Evolutionary conservation across 2,797 vertebrate species (phyloP), one percentile per base, ranked within the genome.

Genomic region (Microctenopoma stevenorrisi): DNA sequence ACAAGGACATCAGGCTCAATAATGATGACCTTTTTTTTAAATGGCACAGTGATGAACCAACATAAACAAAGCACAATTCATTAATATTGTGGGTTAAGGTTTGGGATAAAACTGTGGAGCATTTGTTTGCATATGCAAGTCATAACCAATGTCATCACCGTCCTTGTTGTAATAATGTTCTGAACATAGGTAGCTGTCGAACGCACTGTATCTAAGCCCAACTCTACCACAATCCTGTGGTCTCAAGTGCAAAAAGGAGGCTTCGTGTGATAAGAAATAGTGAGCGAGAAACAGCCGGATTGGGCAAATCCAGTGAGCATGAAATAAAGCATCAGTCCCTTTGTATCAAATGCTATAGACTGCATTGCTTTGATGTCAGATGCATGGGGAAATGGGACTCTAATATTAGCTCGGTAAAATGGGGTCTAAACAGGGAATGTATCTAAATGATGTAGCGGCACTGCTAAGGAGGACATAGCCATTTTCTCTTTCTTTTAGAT

Each of bases 331-430:
- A 51, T 81, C 74, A 50, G 65, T 49, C 62, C 66, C 59, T 86
- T 74, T 74, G 73, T 70, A 64, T 64, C 68, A 56, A 64, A 82
- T 35, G 49, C 64, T 66, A 68, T 51, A 78, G 70, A 62, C 59
- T 37, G 43, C 7, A 16, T 79, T 76, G 49, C 79, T 90, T 82
- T 92, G 89, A 91, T 83, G 86, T 84, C 56, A 76, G 70, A 78
- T 53, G 60, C 65, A 81, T 54, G 68, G 74, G 48, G 64, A 68
- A 72, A 69, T 73, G 62, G 64, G 74, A 61, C 57, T 78, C 74
- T 70, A 79, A 76, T 37, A 73, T 68, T 72, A 79, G 81, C 74
- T 74, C 68, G 54, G 74, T 63, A 78, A 87, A 88, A 87, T 74
- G 62, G 80, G 83, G 79, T 85, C 71, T 75, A 38, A 60, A 53